Base-by-base conservation (phyloP, 2,888 invertebrate genomes). In the Eucera pruinosa region DNA sequence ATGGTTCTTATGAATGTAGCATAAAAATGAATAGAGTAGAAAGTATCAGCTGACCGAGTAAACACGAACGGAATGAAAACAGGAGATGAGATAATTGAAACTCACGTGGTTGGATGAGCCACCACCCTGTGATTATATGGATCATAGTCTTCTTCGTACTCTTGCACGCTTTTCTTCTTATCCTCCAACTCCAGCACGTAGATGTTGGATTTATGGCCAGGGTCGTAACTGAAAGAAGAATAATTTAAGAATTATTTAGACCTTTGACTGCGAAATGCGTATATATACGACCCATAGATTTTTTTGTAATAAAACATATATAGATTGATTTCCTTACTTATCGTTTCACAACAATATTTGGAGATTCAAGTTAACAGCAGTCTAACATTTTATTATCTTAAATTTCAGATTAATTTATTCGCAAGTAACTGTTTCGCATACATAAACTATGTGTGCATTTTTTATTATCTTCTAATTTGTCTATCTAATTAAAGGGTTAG, bases 91-190 rank as follows among this genome's bases (percentile, higher is more conserved):
- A n/a, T n/a, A 13, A 74, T 69, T 18, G 50, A 6, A 33, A 94
- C 96, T 95, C 91, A 96, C 96, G 96, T 95, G 30, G 96, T 96
- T 1, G 96, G 96, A 90, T 96, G 95, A 50, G 94, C 94, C 27
- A 96, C 95, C 1, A 94, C 94, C 85, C 96, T 93, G 89, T 95
- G 94, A 66, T 94, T 93, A 86, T 95, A 95, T 0, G 96, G 96
- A 82, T 96, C 95, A 85, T 96, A 96, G 71, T 95, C 94, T 18
- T 93, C 76, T 2, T 81, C 71, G 47, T 58, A 66, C 18, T 77
- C 80, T 5, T 80, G 61, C n/a, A 70, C 72, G 45, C 73, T 70
- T 60, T 80, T 88, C 66, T 93, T 93, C 43, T 93, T 93, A 25
- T 94, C 93, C 81, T 94, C 94, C 74, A 94, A 93, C 78, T 94